Evolutionary conservation across 1,140 invertebrate species (phyloP), one percentile per base, ranked within the genome.

Genomic region (Drosophila orosa): DNA sequence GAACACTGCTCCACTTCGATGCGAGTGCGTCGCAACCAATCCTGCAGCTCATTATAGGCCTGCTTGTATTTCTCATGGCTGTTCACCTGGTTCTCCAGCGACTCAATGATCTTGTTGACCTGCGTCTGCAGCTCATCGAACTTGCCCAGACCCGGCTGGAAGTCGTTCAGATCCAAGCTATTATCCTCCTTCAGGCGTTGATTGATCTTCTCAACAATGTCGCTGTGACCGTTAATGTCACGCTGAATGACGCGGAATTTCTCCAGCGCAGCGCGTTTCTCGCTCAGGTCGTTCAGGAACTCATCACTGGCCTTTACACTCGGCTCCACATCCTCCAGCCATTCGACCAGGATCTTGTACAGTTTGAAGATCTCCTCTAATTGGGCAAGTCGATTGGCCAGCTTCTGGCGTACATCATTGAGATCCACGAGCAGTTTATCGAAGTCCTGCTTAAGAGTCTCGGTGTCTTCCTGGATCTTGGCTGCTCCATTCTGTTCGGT

Each of bases 391-490:
- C 96, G 94, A 31, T 93, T 94, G 3, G 95, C 94, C 13, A 98
- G 87, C 85, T 95, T 95, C 74, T 95, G 95, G 45, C 96, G 94
- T 27, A 95, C 93, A 37, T 97, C 96, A 90, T 97, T 95, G 24
- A 98, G 95, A 79, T 98, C 97, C 48, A 93, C 92, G 45, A 98
- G 93, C 1, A 98, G 90, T 81, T 96, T 97, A 65, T 98, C 97
- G 90, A 98, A 98, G 87, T 98, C 97, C 78, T 95, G 94, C 91
- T 97, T 97, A 5, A 99, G 92, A 75, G 95, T 96, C 75, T 97
- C 97, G 0, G 96, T 97, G 78, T 97, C 96, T 90, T 98, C 97
- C 91, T 98, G 95, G 55, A 98, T 97, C 90, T 97, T 97, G 0
- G 94, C 94, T 1, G 95, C 96, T 2, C 97, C 97, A 69, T 94